Conservation (phyloP, 1,140 invertebrate species). For the Rhagoletis pomonella region DNA sequence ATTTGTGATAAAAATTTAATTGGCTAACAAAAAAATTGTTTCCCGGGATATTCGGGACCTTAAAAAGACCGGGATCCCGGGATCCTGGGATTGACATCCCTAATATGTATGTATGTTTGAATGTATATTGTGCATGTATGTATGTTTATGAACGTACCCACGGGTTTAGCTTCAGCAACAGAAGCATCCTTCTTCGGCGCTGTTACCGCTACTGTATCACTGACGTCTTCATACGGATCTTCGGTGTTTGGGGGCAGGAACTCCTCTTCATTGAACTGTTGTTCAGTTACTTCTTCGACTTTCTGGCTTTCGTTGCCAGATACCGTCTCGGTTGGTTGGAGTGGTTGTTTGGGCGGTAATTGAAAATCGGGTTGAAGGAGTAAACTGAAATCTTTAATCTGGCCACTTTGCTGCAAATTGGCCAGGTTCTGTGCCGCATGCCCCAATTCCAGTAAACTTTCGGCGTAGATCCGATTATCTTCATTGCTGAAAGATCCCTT, state of each 20-base stretch:
- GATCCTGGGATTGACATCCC: too few species aligned
- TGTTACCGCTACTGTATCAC: constrained; percentile 74
- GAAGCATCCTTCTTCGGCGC: constrained; percentile 77
- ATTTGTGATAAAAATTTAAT: too few species aligned
- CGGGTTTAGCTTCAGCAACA: constrained; percentile 83
- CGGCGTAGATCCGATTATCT: constrained; percentile 74
- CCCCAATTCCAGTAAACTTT: constrained; percentile 74
- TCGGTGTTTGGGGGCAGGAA: constrained; percentile 66
- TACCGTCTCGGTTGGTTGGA: background rate
- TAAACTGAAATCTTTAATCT: constrained; percentile 72
- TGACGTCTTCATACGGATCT: constrained; percentile 71
- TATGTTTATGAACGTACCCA: too few species aligned
- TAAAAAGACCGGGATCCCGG: too few species aligned
- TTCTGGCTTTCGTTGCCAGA: constrained; percentile 57
- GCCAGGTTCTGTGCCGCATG: constrained; percentile 75
- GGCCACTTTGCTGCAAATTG: constrained; percentile 70
- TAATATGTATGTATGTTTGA: too few species aligned
- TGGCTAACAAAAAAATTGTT: too few species aligned
- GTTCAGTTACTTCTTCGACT: constrained; percentile 68
- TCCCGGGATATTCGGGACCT: too few species aligned
- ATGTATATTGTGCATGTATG: too few species aligned
- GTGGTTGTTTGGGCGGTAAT: constrained; percentile 61
- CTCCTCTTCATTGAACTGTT: constrained; percentile 66
- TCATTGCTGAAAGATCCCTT: constrained; percentile 73
- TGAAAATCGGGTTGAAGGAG: constrained; percentile 66